These are phyloP conservation scores for Oryzias curvinotus DNA, from an alignment of 2,113 vertebrate genomes.

Conservation along the genomic window DNA sequence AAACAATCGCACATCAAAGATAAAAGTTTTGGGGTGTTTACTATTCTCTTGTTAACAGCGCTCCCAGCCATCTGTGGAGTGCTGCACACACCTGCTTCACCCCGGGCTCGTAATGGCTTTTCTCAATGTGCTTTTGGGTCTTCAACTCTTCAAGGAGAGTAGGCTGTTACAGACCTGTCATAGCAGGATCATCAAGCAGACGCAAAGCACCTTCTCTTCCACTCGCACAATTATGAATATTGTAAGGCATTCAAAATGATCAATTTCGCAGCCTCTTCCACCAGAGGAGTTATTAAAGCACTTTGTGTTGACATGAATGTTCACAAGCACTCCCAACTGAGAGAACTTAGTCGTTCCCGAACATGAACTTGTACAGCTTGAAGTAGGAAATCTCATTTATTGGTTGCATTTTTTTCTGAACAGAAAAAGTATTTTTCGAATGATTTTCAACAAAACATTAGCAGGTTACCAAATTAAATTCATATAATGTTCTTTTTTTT, in stretches of 20 bases:
- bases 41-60: constrained; percentile 72
- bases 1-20: constrained; percentile 55
- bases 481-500: neutral
- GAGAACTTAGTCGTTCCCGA: constrained; percentile 46
- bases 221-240: constrained; percentile 73
- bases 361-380: constrained; percentile 34
- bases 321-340: constrained; percentile 50
- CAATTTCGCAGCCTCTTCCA: constrained; percentile 65
- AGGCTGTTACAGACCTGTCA: constrained; percentile 72
- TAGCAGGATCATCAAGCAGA: constrained; percentile 69
- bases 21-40: constrained; percentile 71
- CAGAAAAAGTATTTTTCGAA: constrained; percentile 13
- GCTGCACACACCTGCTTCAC: constrained; percentile 77
- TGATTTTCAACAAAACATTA: neutral
- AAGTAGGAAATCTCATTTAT: constrained; percentile 29
- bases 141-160: constrained; percentile 60
- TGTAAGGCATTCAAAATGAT: constrained; percentile 70
- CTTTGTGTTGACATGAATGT: constrained; percentile 73
- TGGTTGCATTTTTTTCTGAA: constrained; percentile 10
- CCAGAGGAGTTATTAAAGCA: constrained; percentile 70
- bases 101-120: constrained; percentile 77
- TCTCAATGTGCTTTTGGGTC: constrained; percentile 73
- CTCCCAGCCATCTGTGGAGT: constrained; percentile 76
- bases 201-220: constrained; percentile 65
- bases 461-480: neutral